These are phyloP conservation scores for Darevskia mixta DNA, from an alignment of 2,797 vertebrate species.

Conservation along the genomic window DNA sequence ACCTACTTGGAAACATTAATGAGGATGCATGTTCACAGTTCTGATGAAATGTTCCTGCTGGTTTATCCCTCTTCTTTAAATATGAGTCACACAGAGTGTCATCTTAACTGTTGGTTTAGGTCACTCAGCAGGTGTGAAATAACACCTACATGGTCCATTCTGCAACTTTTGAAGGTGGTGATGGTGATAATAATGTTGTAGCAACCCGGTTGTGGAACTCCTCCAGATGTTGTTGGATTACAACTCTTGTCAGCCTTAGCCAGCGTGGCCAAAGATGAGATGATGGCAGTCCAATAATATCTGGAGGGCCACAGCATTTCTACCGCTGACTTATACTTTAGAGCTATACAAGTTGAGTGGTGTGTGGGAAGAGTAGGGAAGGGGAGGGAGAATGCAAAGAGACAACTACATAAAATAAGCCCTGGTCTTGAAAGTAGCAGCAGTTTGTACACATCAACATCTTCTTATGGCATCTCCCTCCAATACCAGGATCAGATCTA, in stretches of 20 bases:
- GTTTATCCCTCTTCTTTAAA: neutral
- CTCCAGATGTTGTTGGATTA: too few relatives aligned
- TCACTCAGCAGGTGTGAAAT: constrained; percentile 5
- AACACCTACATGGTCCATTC: neutral
- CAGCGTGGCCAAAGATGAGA: too few relatives aligned
- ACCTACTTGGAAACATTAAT: neutral
- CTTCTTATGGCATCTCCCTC: neutral
- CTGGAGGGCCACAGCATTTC: too few relatives aligned
- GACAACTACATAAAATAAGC: neutral
- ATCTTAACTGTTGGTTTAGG: neutral
- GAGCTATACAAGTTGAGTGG: too few relatives aligned
- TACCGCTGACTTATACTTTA: too few relatives aligned
- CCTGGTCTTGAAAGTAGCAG: neutral
- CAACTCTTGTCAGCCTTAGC: too few relatives aligned
- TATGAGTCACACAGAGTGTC: neutral
- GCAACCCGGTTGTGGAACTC: too few relatives aligned
- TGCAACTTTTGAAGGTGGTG: too few relatives aligned
- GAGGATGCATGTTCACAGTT: neutral
- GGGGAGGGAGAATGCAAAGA: neutral
- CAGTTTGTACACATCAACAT: neutral
- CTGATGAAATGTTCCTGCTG: neutral
- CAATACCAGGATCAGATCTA: neutral
- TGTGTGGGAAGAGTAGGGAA: neutral
- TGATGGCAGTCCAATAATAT: too few relatives aligned
- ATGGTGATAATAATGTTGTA: accelerated